These are phyloP conservation scores for Caenorhabditis sp. DNA, from an alignment of 2,888 invertebrate genomes.

Conservation along the genomic window DNA sequence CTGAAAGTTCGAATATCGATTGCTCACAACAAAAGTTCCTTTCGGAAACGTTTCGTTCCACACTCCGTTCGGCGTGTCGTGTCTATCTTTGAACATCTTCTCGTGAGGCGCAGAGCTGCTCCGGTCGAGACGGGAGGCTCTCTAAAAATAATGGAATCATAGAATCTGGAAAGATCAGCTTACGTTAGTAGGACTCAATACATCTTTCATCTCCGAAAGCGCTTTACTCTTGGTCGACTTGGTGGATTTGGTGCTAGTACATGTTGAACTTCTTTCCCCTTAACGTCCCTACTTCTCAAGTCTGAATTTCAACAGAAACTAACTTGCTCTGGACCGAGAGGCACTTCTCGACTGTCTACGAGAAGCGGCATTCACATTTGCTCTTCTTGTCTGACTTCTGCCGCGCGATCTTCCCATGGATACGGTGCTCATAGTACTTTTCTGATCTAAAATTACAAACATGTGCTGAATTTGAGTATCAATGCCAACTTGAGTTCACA, in stretches of 20 bases:
- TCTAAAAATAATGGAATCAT: conserved; percentile 16
- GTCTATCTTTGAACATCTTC: conserved; percentile 7
- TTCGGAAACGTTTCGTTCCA: conserved; percentile 58
- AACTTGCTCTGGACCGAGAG: conserved; percentile 21
- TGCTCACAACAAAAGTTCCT: conserved; percentile 28
- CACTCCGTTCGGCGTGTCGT: conserved; percentile 29
- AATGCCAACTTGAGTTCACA: conserved; percentile 43
- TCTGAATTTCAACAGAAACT: neutral
- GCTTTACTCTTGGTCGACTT: neutral
- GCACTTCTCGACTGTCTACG: conserved; percentile 34
- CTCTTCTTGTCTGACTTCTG: conserved; percentile 24
- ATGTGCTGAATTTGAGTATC: too few relatives aligned
- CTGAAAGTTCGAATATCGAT: neutral
- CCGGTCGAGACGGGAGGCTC: conserved; percentile 16
- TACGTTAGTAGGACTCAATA: conserved; percentile 59
- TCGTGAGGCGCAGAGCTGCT: conserved; percentile 40
- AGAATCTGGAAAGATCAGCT: neutral
- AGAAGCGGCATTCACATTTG: conserved; percentile 39
- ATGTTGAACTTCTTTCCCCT: too few relatives aligned
- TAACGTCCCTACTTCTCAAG: too few relatives aligned
- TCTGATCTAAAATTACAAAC: too few relatives aligned
- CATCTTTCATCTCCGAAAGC: conserved; percentile 11
- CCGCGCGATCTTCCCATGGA: conserved; percentile 28
- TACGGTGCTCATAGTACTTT: conserved; percentile 4
- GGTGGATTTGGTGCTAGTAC: too few relatives aligned